Conservation (phyloP, 2,113 vertebrate genomes). For the Leuciscus idus region DNA sequence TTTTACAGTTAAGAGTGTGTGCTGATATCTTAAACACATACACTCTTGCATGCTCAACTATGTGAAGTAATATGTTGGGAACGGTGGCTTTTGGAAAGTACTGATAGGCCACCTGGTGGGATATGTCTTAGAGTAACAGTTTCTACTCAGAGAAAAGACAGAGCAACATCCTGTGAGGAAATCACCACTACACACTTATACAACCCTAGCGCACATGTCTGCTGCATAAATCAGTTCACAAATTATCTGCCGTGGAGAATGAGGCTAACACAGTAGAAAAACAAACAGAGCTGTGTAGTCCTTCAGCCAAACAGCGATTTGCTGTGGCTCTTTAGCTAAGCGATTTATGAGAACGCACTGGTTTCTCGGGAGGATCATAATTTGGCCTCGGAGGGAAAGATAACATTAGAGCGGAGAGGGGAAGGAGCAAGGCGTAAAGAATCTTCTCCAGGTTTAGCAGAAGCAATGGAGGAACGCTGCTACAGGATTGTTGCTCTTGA, state of each 20-base stretch:
- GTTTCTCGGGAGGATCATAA: slow-evolving; percentile 63
- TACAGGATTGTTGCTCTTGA: slow-evolving; percentile 68
- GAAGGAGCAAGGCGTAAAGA: slow-evolving; percentile 59
- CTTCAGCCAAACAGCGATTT: slow-evolving; percentile 66
- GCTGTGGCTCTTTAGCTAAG: slow-evolving; percentile 67
- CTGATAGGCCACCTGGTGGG: slow-evolving; percentile 43
- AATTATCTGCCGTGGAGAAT: slow-evolving; percentile 60
- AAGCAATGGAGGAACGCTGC: slow-evolving; percentile 66
- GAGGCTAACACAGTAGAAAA: slow-evolving; percentile 63
- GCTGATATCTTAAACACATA: slow-evolving; percentile 22
- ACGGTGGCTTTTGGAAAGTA: slow-evolving; percentile 27
- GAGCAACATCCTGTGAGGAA: slow-evolving; percentile 57
- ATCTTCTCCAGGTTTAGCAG: slow-evolving; percentile 63
- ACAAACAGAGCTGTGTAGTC: slow-evolving; percentile 65
- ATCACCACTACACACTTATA: slow-evolving; percentile 64
- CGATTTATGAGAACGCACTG: slow-evolving; percentile 65
- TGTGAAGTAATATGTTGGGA: slow-evolving; percentile 20
- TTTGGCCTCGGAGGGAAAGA: slow-evolving; percentile 62
- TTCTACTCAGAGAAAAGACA: slow-evolving; percentile 7
- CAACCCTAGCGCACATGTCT: slow-evolving; percentile 65
- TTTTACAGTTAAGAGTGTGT: background rate
- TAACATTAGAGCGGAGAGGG: slow-evolving; percentile 43
- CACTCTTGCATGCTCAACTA: slow-evolving; percentile 2
- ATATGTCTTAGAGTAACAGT: slow-evolving; percentile 37
- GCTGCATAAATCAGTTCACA: slow-evolving; percentile 65